Evolutionary conservation across 2,797 vertebrate species (phyloP), one percentile per base, ranked within the genome.

Genomic region (Gymnothorax reevesii): DNA sequence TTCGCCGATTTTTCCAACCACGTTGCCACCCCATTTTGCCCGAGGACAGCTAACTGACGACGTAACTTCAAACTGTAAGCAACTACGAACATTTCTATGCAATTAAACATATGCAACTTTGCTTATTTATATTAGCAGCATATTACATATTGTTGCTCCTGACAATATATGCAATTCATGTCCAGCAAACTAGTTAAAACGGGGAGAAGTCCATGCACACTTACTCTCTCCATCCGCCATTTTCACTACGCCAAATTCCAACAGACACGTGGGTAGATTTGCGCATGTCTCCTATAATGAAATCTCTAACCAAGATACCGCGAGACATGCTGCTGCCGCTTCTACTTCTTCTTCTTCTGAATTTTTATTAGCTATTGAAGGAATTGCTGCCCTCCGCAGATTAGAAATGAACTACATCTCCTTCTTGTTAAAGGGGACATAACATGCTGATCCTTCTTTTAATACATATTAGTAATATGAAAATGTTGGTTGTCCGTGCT

Each of bases 171-270:
- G 55, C 57, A 20, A 10, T 0, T 7, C 25, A 82, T 25, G 3
- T 64, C 27, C 15, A 9, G 4, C 9, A 4, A 10, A 4, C 0
- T 4, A 6, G 17, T 3, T 57, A 3, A 2, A 4, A 57, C 20
- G 4, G 25, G 4, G 22, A 13, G 49, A 66, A 84, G 52, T 7
- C 7, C 83, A 49, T 3, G 0, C 22, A 25, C 1, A 87, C 94
- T 91, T 90, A 95, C 95, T 90, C 5, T 92, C 93, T 25, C 20
- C 9, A 66, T 93, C 95, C 92, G 94, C 94, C 95, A 95, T 95
- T 90, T 94, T 94, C 92, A 25, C 54, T 52, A 57, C 42, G 57
- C 87, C 84, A 89, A 64, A 84, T n/a, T 3, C 8, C 9, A 64
- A 33, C 55, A 59, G 73, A 79, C 92, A 90, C 91, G 90, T 91